Evolutionary conservation across 1,140 invertebrate species (phyloP), one percentile per base, ranked within the genome.

Genomic region (Hycleus cichorii): DNA sequence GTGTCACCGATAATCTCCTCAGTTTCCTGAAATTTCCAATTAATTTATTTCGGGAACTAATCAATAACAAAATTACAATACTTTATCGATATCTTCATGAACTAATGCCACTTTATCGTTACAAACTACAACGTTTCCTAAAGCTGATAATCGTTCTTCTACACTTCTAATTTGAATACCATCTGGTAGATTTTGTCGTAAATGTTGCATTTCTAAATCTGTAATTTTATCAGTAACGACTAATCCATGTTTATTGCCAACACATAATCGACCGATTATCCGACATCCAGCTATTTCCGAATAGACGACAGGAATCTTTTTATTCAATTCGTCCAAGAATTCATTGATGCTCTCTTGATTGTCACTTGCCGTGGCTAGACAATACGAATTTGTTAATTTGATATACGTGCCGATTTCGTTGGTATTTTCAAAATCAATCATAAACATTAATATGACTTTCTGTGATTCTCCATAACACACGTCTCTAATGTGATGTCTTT

Each of bases 71-170:
- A 47, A 24, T 25, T 40, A 39, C 58, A 50, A 64, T 64, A 81
- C 82, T 63, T 84, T 85, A 69, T 96, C 93, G 45, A 97, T 75
- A 80, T 98, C 96, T 11, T 96, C 95, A 77, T 99, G 96, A 18
- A 96, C 91, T 27, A 99, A 75, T 0, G 95, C 96, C 9, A 97
- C 93, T 76, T 98, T 97, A 76, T 99, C 96, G 77, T 99, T 99
- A 72, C 93, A 97, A 5, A 91, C 85, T 65, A 98, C 89, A 0
- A 98, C 94, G 79, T 98, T 98, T 10, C 96, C 96, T 44, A n/a
- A n/a, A n/a, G n/a, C n/a, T n/a, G n/a, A n/a, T n/a, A n/a, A 98
- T 77, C 93, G 82, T 73, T 99, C 96, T 74, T 98, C 95, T 0
- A 98, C 88, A 58, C 95, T 81, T 65, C 94, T 90, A 26, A 98